A percentile compares a stretch with the other conserved stretches of the same genome.
These are phyloP conservation scores for Actinopyga echinites DNA, from an alignment of 53 echinoderm and acorn worm genomes.

Conservation along the genomic window DNA sequence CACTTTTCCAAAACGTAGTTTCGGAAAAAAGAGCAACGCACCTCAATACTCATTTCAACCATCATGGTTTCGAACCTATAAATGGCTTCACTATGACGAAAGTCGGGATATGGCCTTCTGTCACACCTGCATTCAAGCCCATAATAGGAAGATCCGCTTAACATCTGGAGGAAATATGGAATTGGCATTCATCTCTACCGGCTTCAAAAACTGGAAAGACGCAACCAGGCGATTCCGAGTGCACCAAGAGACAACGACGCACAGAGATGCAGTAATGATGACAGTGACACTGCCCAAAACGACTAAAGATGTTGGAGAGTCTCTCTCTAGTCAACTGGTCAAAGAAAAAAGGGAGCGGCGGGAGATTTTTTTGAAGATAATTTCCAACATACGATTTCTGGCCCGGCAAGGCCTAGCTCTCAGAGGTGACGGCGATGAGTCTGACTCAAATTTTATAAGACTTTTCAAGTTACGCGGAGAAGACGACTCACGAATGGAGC, in stretches of 20 bases:
- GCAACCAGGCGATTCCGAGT: too few species aligned
- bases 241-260: too few species aligned
- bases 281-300: too few species aligned
- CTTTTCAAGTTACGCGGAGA: neutral
- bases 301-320: neutral
- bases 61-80: conserved; percentile 6
- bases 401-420: neutral
- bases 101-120: neutral
- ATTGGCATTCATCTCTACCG: too few species aligned
- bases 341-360: neutral
- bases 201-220: too few species aligned
- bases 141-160: neutral
- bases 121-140: neutral
- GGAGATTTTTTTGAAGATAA: neutral
- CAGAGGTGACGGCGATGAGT: neutral
- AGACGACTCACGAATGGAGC: neutral
- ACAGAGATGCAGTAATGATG: too few species aligned
- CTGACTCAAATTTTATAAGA: neutral
- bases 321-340: neutral
- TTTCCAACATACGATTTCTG: neutral
- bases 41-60: conserved; percentile 2
- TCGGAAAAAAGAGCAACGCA: conserved; percentile 8
- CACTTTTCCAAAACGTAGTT: neutral
- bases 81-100: conserved; percentile 12
- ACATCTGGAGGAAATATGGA: neutral